A percentile compares a stretch with the other conserved stretches of the same genome.
Conservation (phyloP, 2,888 invertebrate species). For the Flexamia atlantica region DNA sequence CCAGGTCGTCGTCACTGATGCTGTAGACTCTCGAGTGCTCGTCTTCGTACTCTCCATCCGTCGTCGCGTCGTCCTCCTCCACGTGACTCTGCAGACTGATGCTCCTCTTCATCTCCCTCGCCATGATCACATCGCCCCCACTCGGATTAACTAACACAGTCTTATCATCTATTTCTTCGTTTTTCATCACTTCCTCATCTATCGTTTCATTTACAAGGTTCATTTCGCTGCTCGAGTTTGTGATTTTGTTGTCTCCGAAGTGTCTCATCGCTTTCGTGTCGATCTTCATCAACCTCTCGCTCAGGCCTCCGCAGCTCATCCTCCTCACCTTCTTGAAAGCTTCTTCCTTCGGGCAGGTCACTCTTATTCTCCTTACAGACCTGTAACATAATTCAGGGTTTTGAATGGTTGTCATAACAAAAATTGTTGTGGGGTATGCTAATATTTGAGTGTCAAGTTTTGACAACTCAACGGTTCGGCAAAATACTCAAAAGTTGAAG, state of each 20-base stretch:
- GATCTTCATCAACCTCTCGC: conserved; percentile 40
- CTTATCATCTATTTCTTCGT: conserved; percentile 53
- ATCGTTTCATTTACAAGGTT: conserved; percentile 5
- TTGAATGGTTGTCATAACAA: no score
- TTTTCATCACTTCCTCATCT: conserved; percentile 9
- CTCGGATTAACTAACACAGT: conserved; percentile 40
- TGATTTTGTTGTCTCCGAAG: conserved; percentile 52
- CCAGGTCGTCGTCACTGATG: conserved; percentile 59
- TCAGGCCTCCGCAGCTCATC: conserved; percentile 52
- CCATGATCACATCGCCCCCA: background rate
- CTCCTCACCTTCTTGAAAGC: conserved; percentile 44
- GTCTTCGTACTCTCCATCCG: conserved; percentile 61
- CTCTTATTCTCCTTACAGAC: conserved; percentile 70
- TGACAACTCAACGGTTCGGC: no score
- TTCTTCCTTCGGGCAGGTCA: conserved; percentile 18
- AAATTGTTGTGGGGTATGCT: no score
- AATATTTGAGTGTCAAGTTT: no score
- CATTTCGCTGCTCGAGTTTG: conserved; percentile 50
- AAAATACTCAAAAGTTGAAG: no score
- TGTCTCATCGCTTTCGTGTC: conserved; percentile 33
- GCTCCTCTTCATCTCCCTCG: conserved; percentile 60
- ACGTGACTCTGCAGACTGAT: conserved; percentile 65
- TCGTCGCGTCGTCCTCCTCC: conserved; percentile 60
- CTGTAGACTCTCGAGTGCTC: conserved; percentile 62
- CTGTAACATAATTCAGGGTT: conserved; percentile 54